Conservation (phyloP, 2,113 vertebrate genomes). For the Serilophus lunatus region DNA sequence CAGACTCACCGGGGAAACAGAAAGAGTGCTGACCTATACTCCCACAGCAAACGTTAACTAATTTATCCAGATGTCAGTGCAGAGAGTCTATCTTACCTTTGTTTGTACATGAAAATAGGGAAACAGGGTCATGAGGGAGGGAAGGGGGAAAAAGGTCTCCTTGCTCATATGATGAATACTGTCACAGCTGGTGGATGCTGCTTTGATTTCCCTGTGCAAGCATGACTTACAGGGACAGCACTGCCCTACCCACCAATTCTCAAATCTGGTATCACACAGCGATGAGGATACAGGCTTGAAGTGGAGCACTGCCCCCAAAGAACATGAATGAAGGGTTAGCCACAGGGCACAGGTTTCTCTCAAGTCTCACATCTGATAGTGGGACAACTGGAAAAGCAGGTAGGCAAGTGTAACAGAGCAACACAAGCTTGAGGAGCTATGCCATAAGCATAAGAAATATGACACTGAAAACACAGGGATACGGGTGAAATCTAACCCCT, state of each 20-base stretch:
- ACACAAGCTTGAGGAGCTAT: not conserved
- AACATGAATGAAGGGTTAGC: fast-evolving
- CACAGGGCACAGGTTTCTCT: not conserved
- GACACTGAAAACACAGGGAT: not conserved
- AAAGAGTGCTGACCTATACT: not conserved
- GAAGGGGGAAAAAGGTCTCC: not conserved
- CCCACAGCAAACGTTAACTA: not conserved
- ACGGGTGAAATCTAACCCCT: not conserved
- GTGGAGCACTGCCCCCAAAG: not conserved
- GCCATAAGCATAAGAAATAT: fast-evolving
- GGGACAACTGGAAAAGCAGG: not conserved
- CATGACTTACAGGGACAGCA: not conserved
- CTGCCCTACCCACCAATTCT: not conserved
- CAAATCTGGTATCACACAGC: not conserved
- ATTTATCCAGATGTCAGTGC: not conserved
- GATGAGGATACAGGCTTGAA: fast-evolving
- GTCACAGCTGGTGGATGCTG: not conserved
- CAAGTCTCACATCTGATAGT: not conserved
- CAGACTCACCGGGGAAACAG: not conserved
- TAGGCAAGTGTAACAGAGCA: not conserved
- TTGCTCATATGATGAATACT: not conserved
- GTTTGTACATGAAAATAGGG: not conserved
- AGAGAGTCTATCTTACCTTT: not conserved
- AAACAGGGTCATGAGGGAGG: not conserved
- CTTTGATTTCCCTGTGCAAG: not conserved